Evolutionary conservation across 2,113 vertebrate genomes (phyloP), one percentile per base, ranked within the genome.

Genomic region (Oryzias curvinotus): DNA sequence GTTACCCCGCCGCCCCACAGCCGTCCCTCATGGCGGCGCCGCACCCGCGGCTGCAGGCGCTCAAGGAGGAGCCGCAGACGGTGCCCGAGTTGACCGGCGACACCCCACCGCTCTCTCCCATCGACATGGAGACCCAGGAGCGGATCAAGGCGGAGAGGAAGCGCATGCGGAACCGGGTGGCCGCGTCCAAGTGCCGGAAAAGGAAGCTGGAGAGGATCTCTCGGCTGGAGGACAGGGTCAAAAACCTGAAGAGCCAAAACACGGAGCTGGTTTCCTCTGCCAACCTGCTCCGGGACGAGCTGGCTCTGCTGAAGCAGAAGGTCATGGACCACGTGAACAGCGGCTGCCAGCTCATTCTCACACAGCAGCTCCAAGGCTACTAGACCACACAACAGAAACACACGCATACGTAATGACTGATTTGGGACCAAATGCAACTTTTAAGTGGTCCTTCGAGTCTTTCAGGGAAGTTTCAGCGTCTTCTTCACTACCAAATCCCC

Each of bases 291-390:
- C 93, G 96, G 87, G 96, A 98, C 90, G 96, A 98, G 91, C 95
- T 98, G 89, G 95, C 96, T 62, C 94, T 97, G 91, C 96, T 98
- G 81, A 96, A 98, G 85, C 96, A 98, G 84, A 96, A 98, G 92
- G 96, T 98, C 89, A 98, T 98, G 96, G 98, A 98, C 90, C 96
- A 98, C 85, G 96, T 98, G 75, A 98, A 97, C 90, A 98, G 96
- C 81, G 96, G 96, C 85, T 98, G 96, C 87, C 96, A 98, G 82
- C 95, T 98, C 73, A 98, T 98, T 89, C 88, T 98, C 88, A 98
- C 95, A 80, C 96, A 98, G 88, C 96, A 98, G 93, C 94, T 98
- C 90, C 96, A 98, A 70, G 94, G 95, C 30, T 98, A 94, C 90
- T 98, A 94, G 94, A 84, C 73, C 21, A 23, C 21, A 23, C 21